A percentile compares a stretch with the other conserved stretches of the same genome.
Conservation (phyloP, 2,888 invertebrate species). For the Notocelia uddmanniana region DNA sequence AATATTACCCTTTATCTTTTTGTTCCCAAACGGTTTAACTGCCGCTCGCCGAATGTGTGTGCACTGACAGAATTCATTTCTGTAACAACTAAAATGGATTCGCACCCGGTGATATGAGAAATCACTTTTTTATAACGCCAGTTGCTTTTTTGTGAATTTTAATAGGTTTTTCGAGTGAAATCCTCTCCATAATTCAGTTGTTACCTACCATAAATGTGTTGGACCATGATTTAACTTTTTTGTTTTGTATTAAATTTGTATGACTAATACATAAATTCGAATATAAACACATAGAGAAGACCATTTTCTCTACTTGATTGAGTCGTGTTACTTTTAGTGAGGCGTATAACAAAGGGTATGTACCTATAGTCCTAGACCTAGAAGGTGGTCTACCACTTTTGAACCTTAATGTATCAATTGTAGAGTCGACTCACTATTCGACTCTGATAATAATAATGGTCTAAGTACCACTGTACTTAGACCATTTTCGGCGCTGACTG, state of each 20-base stretch:
- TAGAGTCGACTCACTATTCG: no score
- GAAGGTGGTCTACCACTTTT: no score
- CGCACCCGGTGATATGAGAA: constrained; percentile 73
- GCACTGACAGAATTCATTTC: constrained; percentile 77
- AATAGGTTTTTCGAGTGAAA: constrained; percentile 38
- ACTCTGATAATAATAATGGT: no score
- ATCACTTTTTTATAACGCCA: constrained; percentile 62
- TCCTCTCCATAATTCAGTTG: constrained; percentile 22
- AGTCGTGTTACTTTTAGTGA: no score
- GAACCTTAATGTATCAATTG: no score
- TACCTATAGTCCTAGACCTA: no score
- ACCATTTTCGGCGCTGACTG: no score
- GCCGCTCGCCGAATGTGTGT: constrained; percentile 62
- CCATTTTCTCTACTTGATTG: no score
- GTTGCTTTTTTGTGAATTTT: constrained; percentile 46
- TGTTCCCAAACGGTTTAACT: constrained; percentile 68
- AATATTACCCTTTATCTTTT: constrained; percentile 80
- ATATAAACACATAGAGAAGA: no score
- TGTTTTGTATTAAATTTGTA: not conserved
- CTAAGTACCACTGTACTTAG: no score
- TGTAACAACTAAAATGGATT: constrained; percentile 68
- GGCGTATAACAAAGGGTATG: no score
- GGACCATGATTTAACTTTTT: not conserved
- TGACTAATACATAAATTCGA: no score
- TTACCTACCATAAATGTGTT: not conserved